Evolutionary conservation across 2,888 invertebrate genomes (phyloP).

Genomic region (Drosophila putrida): DNA sequence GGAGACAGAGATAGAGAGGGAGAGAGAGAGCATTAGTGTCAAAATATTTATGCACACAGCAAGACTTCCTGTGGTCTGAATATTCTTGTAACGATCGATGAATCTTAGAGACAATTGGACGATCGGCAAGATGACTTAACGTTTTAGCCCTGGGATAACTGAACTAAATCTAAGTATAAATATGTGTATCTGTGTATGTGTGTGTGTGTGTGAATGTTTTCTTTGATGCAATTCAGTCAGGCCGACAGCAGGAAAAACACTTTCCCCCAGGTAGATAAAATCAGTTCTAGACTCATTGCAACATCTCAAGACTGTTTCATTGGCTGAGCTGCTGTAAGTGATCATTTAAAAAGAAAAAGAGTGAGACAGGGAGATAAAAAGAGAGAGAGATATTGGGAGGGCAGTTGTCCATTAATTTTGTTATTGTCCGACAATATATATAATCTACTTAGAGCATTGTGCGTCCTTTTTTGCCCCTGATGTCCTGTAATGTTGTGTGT

Average conservation of each 20-base stretch:
- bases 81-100: slow-evolving; percentile 28
- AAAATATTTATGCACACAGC: slow-evolving; percentile 77
- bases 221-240: slow-evolving; percentile 74
- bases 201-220: slow-evolving; percentile 31
- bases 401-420: slow-evolving; percentile 69
- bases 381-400: slow-evolving; percentile 9
- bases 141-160: slow-evolving; percentile 65
- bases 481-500: slow-evolving; percentile 17
- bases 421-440: slow-evolving; percentile 67
- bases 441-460: slow-evolving; percentile 62
- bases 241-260: slow-evolving; percentile 71
- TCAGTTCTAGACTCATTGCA: slow-evolving; percentile 7
- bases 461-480: slow-evolving; percentile 55
- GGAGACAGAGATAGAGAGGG: slow-evolving; percentile 8
- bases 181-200: slow-evolving; percentile 22
- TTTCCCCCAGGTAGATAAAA: slow-evolving; percentile 61
- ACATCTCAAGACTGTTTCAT: slow-evolving; percentile 44
- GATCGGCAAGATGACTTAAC: slow-evolving; percentile 71
- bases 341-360: slow-evolving; percentile 56
- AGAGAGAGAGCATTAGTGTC: slow-evolving; percentile 57
- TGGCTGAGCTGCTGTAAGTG: slow-evolving; percentile 64
- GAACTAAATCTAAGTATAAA: slow-evolving; percentile 13
- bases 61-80: slow-evolving; percentile 70
- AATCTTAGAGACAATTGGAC: slow-evolving; percentile 30
- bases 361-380: not conserved